Evolutionary conservation across 2,113 vertebrate genomes (phyloP), one percentile per base, ranked within the genome.

Genomic region (Syrmaticus mikado): DNA sequence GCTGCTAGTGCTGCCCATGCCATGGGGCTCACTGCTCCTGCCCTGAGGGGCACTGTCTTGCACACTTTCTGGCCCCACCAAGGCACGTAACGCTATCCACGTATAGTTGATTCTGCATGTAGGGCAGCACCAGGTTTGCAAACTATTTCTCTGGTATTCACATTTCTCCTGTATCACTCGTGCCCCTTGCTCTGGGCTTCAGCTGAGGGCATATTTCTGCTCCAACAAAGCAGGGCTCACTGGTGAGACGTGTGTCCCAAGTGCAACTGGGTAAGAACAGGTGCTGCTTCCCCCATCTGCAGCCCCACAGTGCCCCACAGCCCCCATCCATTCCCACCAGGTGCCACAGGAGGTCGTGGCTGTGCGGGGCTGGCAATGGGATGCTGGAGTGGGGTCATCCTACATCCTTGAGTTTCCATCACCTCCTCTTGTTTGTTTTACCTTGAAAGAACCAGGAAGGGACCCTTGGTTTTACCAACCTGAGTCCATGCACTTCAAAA

Each of bases 1-100:
- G 61, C 27, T 53, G 25, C 19, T 22, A 40, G 22, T 11, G 2
- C 73, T 85, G 58, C 48, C 28, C 0, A 0, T 73, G 38, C 66
- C 1, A 0, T 25, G 8, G 67, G 41, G 43, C 62, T 83, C 3
- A 0, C 48, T 76, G 72, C 50, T 74, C 21, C 65, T 84, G 38
- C 40, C 38, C 64, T 2, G 3, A 21, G 16, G 20, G 7, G 0
- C 1, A 7, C 28, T 4, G 0, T 20, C 46, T 52, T 17, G 6
- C 38, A 60, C 78, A 24, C 24, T 21, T 75, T 24, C 82, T 75
- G 7, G 5, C 5, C 24, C 22, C 22, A 17, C 38, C 1, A 2
- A 27, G 55, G 52, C 22, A 8, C 0, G 1, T 10, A 34, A 27
- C 52, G 6, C 68, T 40, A 40, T 8, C 14, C 48, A 30, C 1